phyloP scores from a whole-genome alignment of 2,888 invertebrate genomes.

The Zhuqinia jingwanae region DNA sequence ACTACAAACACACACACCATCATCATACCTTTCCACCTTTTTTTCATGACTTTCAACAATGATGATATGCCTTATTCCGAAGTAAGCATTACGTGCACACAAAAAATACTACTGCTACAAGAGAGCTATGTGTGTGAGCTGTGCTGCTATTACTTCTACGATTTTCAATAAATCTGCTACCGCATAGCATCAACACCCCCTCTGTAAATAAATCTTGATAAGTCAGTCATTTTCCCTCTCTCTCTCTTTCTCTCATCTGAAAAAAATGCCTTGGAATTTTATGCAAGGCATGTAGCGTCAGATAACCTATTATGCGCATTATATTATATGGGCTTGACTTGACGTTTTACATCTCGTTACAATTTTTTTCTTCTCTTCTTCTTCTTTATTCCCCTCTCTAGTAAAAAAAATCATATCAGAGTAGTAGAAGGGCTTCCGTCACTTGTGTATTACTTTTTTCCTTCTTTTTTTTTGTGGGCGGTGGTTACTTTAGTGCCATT shows the following conservation, averaged over 20 bases:
- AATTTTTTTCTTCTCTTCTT: no score
- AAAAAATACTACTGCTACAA: not conserved
- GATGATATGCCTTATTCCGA: not conserved
- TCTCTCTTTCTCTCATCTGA: no score
- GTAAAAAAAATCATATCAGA: not conserved
- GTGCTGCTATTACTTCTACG: slow-evolving; percentile 10
- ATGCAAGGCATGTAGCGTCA: slow-evolving; percentile 61
- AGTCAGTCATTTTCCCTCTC: slow-evolving; percentile 45
- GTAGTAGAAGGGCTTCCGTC: slow-evolving; percentile 50
- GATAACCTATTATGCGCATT: slow-evolving; percentile 41
- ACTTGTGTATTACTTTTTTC: slow-evolving; percentile 54
- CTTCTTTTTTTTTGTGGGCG: slow-evolving; percentile 60
- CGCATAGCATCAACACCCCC: slow-evolving; percentile 56
- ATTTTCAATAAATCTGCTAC: slow-evolving; percentile 63
- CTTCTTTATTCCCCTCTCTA: no score
- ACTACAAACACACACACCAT: not conserved
- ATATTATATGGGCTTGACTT: slow-evolving; percentile 35
- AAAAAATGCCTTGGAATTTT: slow-evolving; percentile 35
- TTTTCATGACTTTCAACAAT: slow-evolving; percentile 2
- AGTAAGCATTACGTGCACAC: no score
- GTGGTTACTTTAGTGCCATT: slow-evolving; percentile 58
- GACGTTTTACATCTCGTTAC: slow-evolving; percentile 34
- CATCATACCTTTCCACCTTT: slow-evolving; percentile 25
- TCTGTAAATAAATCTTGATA: slow-evolving; percentile 66
- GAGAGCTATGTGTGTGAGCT: not conserved